Evolutionary conservation across 2,888 invertebrate genomes (phyloP), one percentile per base, ranked within the genome.

Genomic region (Blomia tropicalis): DNA sequence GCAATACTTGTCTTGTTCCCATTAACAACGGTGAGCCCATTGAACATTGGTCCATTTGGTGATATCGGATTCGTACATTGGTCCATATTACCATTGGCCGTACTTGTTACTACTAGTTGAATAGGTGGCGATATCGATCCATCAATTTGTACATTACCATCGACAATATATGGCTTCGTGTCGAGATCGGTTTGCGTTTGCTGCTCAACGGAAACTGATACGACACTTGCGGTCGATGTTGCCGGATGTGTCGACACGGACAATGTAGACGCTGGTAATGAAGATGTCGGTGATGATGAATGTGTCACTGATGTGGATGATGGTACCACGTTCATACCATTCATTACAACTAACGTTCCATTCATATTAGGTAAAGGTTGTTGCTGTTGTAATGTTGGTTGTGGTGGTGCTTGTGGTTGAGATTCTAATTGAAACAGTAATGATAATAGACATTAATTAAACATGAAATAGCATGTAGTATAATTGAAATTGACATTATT

Each of bases 181-280:
- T n/a, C 23, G 17, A 17, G 17, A 47, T 62, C 62, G 5, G 62
- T 62, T 58, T 62, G 62, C 23, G 62, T 62, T 44, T 62, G 62
- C 44, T 62, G 62, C 47, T 62, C 62, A 22, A 62, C 62, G 30
- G 62, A 62, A 29, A 62, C 62, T 19, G 62, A 62, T 44, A 54
- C 62, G 30, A 56, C 29, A 36, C 56, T 29, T n/a, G 56, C 25
- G 11, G 56, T 27, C 11, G 56, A 3, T 31, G 56, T 29, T 3
- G 31, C 14, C 22, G 47, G 19, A 14, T 17, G 22, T 19, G 19
- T 19, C 14, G 44, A 44, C n/a, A 19, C n/a, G n/a, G 2, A 19
- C 11, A 23, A 47, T 47, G 25, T 19, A 19, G 47, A 11, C 7
- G 47, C 17, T 25, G 19, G 22, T 11, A 47, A 25, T 11, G 3